A percentile compares a stretch with the other conserved stretches of the same genome.
Conservation (phyloP, 2,113 vertebrate species). For the Urocolius indicus region DNA sequence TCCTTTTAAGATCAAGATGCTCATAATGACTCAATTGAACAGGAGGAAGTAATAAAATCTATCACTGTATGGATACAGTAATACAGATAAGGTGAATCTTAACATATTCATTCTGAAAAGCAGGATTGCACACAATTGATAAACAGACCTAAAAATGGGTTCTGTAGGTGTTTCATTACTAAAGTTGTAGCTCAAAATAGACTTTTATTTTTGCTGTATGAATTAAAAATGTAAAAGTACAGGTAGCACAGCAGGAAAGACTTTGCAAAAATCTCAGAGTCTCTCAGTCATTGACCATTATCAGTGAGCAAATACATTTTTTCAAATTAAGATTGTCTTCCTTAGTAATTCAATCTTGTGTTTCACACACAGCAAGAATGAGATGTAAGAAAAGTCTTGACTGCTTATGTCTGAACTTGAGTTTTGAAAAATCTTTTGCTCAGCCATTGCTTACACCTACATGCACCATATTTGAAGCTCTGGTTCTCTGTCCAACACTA, state of each 20-base stretch:
- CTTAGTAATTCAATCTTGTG: background rate
- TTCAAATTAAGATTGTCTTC: background rate
- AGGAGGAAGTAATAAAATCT: background rate
- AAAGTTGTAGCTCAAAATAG: background rate
- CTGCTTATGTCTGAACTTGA: background rate
- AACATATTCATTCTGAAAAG: background rate
- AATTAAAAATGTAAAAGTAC: background rate
- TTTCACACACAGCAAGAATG: fast-evolving
- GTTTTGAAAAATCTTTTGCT: background rate
- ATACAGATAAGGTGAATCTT: background rate
- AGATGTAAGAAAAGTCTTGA: background rate
- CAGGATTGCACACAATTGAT: background rate
- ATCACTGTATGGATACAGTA: background rate
- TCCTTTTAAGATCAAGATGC: background rate
- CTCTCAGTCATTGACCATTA: background rate
- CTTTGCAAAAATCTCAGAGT: background rate
- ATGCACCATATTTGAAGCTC: background rate
- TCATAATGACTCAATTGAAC: background rate
- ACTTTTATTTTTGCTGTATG: background rate
- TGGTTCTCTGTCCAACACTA: background rate
- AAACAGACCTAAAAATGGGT: background rate
- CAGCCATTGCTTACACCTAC: background rate
- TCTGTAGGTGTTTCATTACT: background rate
- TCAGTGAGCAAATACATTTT: background rate
- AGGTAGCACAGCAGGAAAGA: background rate